Percentiles rank a stretch among this genome's conserved stretches.
These are phyloP conservation scores for Xestia sexstrigata DNA, from an alignment of 2,888 invertebrate species.

Conservation along the genomic window DNA sequence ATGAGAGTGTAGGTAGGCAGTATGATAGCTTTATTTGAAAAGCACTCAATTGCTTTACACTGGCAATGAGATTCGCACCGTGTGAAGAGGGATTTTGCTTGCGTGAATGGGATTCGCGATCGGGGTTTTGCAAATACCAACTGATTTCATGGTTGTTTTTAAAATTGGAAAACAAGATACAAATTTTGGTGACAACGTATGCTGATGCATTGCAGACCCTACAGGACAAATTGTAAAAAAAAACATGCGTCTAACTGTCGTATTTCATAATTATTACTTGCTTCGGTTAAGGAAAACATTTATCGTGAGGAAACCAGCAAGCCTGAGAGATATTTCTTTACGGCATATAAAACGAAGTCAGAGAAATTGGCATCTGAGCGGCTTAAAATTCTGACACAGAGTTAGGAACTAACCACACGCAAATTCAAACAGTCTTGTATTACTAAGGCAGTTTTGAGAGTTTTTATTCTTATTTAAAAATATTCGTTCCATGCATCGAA, in stretches of 20 bases:
- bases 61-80: conserved; percentile 24
- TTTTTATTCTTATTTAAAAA: conserved; percentile 24
- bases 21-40: conserved; percentile 34
- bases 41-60: conserved; percentile 22
- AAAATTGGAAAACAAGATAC: not conserved
- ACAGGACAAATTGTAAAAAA: not conserved
- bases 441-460: not conserved
- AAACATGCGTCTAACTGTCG: too few relatives aligned
- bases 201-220: not conserved
- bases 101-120: not conserved
- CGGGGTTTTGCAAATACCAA: conserved; percentile 3
- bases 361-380: too few relatives aligned
- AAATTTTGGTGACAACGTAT: not conserved
- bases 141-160: not conserved
- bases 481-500: conserved; percentile 3
- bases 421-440: not conserved
- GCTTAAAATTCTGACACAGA: too few relatives aligned
- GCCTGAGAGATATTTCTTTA: too few relatives aligned
- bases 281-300: too few relatives aligned
- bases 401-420: too few relatives aligned
- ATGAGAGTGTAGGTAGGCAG: conserved; percentile 27
- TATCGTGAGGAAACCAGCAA: too few relatives aligned
- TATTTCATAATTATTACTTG: too few relatives aligned
- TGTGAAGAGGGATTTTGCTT: not conserved
- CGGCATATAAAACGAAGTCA: too few relatives aligned